Evolutionary conservation across 2,888 invertebrate species (phyloP).

Genomic region (Belgica antarctica): DNA sequence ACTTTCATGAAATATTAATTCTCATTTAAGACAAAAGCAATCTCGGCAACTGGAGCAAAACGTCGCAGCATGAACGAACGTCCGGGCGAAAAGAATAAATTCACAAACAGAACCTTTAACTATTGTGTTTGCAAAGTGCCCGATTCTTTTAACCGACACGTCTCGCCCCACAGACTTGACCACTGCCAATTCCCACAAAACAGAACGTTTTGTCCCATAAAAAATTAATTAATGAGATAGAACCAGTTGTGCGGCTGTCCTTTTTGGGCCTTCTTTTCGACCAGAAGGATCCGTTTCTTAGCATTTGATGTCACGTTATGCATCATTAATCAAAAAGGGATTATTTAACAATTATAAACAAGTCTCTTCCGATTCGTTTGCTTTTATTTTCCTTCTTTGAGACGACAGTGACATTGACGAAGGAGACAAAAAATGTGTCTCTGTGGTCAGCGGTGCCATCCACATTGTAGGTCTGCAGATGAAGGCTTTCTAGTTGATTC

Average conservation of each 20-base stretch:
- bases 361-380: neutral
- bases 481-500: no score
- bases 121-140: neutral
- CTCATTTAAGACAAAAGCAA: neutral
- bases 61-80: neutral
- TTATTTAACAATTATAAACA: constrained; percentile 42
- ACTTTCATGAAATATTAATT: constrained; percentile 19
- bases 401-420: neutral
- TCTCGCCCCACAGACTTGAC: constrained; percentile 12
- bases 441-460: no score
- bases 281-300: neutral
- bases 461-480: no score
- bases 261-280: neutral
- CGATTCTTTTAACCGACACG: neutral
- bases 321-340: constrained; percentile 43
- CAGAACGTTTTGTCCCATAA: constrained; percentile 31
- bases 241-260: no score
- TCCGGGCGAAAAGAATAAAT: neutral
- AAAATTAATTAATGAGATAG: constrained; percentile 42
- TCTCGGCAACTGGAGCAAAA: neutral
- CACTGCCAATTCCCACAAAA: constrained; percentile 1
- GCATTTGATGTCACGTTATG: constrained; percentile 31
- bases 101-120: neutral
- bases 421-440: no score
- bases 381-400: neutral